A percentile compares a stretch with the other conserved stretches of the same genome.
Evolutionary conservation across 2,888 invertebrate genomes (phyloP).

Genomic region (Glaucopsyche alexis): DNA sequence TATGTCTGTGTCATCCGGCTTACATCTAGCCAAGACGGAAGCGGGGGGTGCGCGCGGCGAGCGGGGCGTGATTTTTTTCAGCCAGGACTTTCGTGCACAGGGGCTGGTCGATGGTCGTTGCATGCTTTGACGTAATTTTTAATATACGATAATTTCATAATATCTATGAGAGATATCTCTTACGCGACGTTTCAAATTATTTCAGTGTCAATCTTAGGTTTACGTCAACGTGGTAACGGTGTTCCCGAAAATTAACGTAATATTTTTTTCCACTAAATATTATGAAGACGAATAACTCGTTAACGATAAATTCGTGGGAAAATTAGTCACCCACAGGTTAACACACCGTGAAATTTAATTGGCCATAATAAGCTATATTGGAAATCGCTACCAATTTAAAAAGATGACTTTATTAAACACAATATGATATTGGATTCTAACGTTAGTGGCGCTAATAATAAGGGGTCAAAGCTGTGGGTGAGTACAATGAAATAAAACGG

Average conservation of each 20-base stretch:
- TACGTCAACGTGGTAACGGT: too few relatives aligned
- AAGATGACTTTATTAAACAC: constrained; percentile 27
- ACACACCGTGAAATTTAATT: constrained; percentile 58
- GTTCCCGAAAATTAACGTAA: background rate
- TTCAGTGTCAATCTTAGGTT: too few relatives aligned
- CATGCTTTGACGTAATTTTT: too few relatives aligned
- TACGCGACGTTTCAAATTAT: too few relatives aligned
- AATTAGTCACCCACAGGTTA: constrained; percentile 47
- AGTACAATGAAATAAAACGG: constrained; percentile 75
- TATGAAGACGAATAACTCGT: constrained; percentile 19
- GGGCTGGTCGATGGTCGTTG: too few relatives aligned
- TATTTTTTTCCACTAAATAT: constrained; percentile 29
- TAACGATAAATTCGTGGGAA: constrained; percentile 33
- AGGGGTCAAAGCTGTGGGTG: constrained; percentile 61
- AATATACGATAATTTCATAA: too few relatives aligned
- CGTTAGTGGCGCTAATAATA: constrained; percentile 11
- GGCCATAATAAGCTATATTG: constrained; percentile 43
- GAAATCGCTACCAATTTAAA: constrained; percentile 30
- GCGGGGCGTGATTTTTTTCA: too few relatives aligned
- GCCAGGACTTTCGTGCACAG: too few relatives aligned
- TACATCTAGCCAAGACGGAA: too few relatives aligned
- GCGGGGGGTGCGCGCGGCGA: too few relatives aligned
- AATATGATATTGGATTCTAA: background rate
- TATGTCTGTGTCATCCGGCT: too few relatives aligned
- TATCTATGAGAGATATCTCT: too few relatives aligned